Percentiles rank a stretch among this genome's conserved stretches.
These are phyloP conservation scores for Diogma glabrata DNA, from an alignment of 2,888 invertebrate species.

Conservation along the genomic window DNA sequence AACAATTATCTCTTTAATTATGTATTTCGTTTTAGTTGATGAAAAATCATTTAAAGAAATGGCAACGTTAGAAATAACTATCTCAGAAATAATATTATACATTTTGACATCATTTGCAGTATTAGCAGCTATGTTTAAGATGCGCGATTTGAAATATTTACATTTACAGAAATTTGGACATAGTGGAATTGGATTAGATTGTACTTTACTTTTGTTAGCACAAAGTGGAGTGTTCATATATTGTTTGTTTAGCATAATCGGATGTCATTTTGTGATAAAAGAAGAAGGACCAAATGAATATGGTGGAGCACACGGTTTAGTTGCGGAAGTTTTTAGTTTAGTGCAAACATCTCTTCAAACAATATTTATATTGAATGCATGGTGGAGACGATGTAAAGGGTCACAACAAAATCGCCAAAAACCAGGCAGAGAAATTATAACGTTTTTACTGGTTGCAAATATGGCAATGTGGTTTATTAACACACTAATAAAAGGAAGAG, in stretches of 20 bases:
- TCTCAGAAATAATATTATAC: conserved; percentile 57
- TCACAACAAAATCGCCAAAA: conserved; percentile 47
- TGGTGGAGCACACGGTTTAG: conserved; percentile 43
- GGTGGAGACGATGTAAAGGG: conserved; percentile 11
- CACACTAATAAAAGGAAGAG: conserved; percentile 62
- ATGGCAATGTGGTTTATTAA: conserved; percentile 72
- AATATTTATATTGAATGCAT: conserved; percentile 42
- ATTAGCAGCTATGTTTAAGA: conserved; percentile 48
- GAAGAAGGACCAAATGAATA: conserved; percentile 27
- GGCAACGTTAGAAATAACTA: conserved; percentile 54
- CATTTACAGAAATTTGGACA: conserved; percentile 35
- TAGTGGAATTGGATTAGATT: conserved; percentile 47
- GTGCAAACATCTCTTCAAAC: conserved; percentile 62
- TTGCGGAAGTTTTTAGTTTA: conserved; percentile 54
- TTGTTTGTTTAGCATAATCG: conserved; percentile 68
- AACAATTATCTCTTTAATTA: conserved; percentile 67
- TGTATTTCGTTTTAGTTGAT: conserved; percentile 67
- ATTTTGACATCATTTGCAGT: conserved; percentile 46
- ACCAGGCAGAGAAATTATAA: conserved; percentile 66
- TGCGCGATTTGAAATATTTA: conserved; percentile 50
- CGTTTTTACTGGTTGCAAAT: conserved; percentile 63
- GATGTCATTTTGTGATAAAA: conserved; percentile 52
- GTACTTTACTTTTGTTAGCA: conserved; percentile 64
- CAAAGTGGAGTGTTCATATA: conserved; percentile 74
- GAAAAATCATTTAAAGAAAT: conserved; percentile 42